These are phyloP conservation scores for Fukomys damarensis DNA, from an alignment of 2,113 vertebrate genomes.

Conservation along the genomic window DNA sequence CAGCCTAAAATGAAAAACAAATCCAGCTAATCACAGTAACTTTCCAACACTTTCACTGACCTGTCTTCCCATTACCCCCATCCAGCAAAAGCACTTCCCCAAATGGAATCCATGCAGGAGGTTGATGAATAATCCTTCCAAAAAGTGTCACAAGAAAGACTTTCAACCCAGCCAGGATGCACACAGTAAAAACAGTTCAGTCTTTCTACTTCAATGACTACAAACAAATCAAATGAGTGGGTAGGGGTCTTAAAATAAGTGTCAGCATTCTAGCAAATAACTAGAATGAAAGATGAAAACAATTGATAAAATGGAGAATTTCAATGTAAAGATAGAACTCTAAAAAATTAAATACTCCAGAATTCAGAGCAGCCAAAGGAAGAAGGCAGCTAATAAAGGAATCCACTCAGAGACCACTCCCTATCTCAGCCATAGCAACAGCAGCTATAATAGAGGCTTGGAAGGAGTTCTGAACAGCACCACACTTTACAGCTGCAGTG, in stretches of 20 bases:
- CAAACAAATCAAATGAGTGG: background rate
- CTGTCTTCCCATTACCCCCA: too few relatives aligned
- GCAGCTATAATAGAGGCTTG: background rate
- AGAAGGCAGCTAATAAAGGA: background rate
- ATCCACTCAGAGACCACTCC: background rate
- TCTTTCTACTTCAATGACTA: background rate
- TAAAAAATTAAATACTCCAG: background rate
- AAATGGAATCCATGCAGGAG: background rate
- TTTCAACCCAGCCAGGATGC: background rate
- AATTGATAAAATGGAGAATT: background rate
- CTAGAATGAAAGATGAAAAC: background rate
- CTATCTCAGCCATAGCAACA: background rate
- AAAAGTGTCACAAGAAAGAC: background rate
- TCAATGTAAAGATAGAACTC: background rate
- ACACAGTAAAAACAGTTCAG: background rate
- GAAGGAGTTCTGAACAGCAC: background rate
- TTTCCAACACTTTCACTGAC: background rate
- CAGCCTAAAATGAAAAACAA: background rate
- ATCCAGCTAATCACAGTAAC: background rate
- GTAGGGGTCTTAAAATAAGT: background rate
- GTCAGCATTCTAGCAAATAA: background rate
- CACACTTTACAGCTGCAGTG: background rate
- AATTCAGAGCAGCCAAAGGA: background rate
- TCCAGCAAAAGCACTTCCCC: background rate
- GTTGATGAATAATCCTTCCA: background rate